Base-by-base conservation (phyloP, 2,888 invertebrate species). In the Erynnis tages region DNA sequence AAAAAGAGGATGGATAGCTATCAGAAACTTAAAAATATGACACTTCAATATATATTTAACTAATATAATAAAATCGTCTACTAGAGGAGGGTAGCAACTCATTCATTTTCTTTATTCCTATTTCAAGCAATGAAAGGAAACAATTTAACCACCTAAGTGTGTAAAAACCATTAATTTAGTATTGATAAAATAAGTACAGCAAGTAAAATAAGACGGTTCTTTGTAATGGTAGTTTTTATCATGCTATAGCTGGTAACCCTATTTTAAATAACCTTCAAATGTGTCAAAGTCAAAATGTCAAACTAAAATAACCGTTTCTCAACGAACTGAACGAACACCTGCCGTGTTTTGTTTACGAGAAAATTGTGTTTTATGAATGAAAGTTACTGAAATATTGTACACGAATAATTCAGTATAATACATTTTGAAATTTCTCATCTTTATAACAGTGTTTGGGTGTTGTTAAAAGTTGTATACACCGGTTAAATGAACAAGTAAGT, bases 341-440 rank as follows among this genome's bases (percentile, higher is more conserved):
- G 38, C 23, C 48, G 30, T 19, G 19, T 38, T 30, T 48, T 48
- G 38, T 48, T 30, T 30, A 30, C 2, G 6, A 19, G 25, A 44
- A 19, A 29, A 23, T 0, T 19, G 60, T 66, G 71, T 76, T 58
- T 72, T 64, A 71, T 82, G 64, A 80, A 79, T 79, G 63, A 81
- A 79, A 78, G 4, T 50, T 62, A 55, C 55, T 59, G 46, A 5
- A 59, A 61, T 38, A 55, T 32, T 13, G 21, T n/a, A 19, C 23
- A 11, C 34, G 13, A 11, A 38, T 35, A 6, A 16, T 11, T 40
- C 7, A 7, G 23, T 40, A 43, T 49, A 8, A 27, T 3, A 10
- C 7, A 8, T 30, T 34, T 11, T 17, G 13, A 44, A 32, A 35
- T n/a, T 3, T 30, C 8, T 11, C 21, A 11, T 23, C 5, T 21